Conservation (phyloP, 2,113 vertebrate species). For the Willisornis vidua region DNA sequence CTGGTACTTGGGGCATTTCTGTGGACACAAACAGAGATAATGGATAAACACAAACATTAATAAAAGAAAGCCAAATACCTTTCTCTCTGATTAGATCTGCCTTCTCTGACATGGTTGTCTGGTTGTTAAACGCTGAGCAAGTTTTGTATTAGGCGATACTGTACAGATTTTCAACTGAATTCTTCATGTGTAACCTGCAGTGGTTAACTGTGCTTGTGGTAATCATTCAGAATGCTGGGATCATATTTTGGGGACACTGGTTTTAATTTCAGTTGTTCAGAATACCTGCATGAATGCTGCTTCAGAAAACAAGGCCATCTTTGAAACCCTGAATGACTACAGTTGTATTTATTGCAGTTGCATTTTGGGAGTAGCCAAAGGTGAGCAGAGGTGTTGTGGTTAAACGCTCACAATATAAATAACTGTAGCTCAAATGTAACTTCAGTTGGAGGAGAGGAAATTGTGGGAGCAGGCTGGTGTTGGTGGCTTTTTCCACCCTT, state of each 20-base stretch:
- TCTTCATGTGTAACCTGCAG: background rate
- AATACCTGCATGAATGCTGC: background rate
- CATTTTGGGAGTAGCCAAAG: background rate
- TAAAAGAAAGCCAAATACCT: background rate
- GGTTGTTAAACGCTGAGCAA: rapidly evolving
- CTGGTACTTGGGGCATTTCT: background rate
- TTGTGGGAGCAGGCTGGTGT: background rate
- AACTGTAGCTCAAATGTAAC: conserved; percentile 35
- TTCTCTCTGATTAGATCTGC: background rate
- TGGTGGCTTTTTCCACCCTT: background rate
- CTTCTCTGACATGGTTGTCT: background rate
- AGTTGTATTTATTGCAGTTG: background rate
- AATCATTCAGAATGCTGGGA: background rate
- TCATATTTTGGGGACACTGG: background rate
- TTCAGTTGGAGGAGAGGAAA: background rate
- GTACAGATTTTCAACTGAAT: background rate
- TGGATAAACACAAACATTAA: background rate
- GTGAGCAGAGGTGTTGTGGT: background rate
- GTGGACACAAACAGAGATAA: background rate
- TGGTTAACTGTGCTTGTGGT: background rate
- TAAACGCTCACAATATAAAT: conserved; percentile 40
- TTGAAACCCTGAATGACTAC: background rate
- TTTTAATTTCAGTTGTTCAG: background rate
- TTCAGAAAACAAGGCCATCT: background rate
- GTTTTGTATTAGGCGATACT: background rate